Evolutionary conservation across 2,888 invertebrate genomes (phyloP).

Genomic region (Mechanitis mazaeus): DNA sequence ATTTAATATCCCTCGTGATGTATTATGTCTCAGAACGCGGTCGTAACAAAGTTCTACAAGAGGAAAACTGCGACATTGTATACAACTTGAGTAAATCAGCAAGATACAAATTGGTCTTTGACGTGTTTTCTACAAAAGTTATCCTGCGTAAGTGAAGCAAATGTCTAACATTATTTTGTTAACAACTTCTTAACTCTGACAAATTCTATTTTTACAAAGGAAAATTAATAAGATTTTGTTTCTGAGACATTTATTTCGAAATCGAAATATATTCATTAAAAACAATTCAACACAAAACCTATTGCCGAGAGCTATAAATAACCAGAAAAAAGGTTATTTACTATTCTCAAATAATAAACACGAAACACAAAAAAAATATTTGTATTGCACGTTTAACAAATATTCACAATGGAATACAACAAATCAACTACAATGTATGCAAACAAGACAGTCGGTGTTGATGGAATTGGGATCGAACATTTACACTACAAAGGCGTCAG

Average conservation of each 20-base stretch:
- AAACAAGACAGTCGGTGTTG: constrained; percentile 28
- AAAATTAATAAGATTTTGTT: too few relatives aligned
- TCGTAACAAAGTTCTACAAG: constrained; percentile 3
- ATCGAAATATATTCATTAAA: too few relatives aligned
- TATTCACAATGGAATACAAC: background rate
- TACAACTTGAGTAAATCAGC: constrained; percentile 10
- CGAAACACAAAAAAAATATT: constrained; percentile 2
- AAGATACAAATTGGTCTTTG: constrained; percentile 21
- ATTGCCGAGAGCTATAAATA: too few relatives aligned
- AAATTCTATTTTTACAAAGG: too few relatives aligned
- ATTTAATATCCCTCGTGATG: background rate
- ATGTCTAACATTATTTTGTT: constrained; percentile 11
- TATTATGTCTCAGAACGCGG: background rate
- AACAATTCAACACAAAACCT: too few relatives aligned
- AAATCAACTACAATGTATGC: constrained; percentile 16
- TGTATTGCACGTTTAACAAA: constrained; percentile 2
- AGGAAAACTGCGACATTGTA: constrained; percentile 3
- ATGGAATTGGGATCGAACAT: constrained; percentile 38
- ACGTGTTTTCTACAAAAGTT: constrained; percentile 20
- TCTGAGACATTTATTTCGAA: too few relatives aligned
- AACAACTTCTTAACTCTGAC: background rate
- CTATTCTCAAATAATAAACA: background rate
- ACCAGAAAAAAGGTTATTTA: background rate
- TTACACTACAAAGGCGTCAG: constrained; percentile 35
- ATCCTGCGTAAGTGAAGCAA: constrained; percentile 9